Evolutionary conservation across 2,888 invertebrate genomes (phyloP).

Genomic region (Macrosiphum euphorbiae): DNA sequence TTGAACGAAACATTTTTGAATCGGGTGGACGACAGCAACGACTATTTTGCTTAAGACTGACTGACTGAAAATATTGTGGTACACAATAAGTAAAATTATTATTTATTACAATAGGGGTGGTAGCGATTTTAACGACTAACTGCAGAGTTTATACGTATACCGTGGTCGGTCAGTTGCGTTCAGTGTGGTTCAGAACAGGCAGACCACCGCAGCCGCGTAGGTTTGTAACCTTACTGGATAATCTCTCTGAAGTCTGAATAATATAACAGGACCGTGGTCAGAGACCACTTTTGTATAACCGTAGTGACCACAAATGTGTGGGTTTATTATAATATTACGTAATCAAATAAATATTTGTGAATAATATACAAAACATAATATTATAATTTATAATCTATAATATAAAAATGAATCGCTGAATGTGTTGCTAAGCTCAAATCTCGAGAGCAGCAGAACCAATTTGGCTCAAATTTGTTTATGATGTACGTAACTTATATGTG

Average conservation of each 20-base stretch:
- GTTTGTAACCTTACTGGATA: background rate
- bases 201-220: too few relatives aligned
- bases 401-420: too few relatives aligned
- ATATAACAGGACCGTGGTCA: background rate
- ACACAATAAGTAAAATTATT: background rate
- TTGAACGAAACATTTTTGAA: too few relatives aligned
- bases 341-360: background rate
- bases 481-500: too few relatives aligned
- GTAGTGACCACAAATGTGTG: background rate
- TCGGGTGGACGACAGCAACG: too few relatives aligned
- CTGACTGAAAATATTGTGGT: background rate
- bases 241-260: background rate
- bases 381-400: too few relatives aligned
- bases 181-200: background rate
- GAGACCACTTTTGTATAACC: background rate
- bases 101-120: background rate
- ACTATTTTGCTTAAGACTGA: background rate
- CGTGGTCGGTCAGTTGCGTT: background rate
- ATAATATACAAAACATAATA: background rate
- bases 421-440: too few relatives aligned
- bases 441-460: too few relatives aligned
- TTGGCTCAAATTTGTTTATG: too few relatives aligned
- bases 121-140: background rate
- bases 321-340: background rate
- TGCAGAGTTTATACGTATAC: background rate